Conservation (phyloP, 2,888 invertebrate species). For the Lithophane ornitopus region DNA sequence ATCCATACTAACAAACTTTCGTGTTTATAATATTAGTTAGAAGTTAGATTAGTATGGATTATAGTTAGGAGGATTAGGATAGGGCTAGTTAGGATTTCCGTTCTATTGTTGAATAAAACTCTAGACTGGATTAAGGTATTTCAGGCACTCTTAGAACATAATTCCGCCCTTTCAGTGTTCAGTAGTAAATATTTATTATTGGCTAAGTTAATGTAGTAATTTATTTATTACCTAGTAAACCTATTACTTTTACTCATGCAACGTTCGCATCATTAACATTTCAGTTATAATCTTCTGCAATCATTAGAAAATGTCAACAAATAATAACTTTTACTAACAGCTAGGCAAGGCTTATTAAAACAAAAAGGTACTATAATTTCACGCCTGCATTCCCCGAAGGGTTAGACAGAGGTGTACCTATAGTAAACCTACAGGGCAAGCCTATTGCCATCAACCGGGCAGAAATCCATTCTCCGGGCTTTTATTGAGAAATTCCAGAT, state of each 20-base stretch:
- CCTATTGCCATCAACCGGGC: too few species aligned
- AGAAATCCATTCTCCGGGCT: too few species aligned
- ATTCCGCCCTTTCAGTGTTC: neutral
- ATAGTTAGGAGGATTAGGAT: too few species aligned
- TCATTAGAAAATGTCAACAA: neutral
- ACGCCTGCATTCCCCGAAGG: too few species aligned
- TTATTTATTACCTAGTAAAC: neutral
- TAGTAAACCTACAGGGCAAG: too few species aligned
- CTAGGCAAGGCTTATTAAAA: neutral
- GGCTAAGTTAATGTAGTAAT: neutral
- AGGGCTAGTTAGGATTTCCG: too few species aligned
- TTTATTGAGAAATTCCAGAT: too few species aligned
- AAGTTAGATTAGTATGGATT: too few species aligned
- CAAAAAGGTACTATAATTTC: neutral
- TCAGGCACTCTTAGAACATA: neutral
- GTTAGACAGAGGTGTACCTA: too few species aligned
- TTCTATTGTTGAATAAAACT: neutral
- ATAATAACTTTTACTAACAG: neutral
- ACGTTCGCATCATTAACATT: neutral
- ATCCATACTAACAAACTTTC: too few species aligned
- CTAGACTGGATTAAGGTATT: neutral
- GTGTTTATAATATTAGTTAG: too few species aligned
- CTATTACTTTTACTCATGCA: neutral
- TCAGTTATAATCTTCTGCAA: neutral
- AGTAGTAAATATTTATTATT: constrained; percentile 3